A percentile compares a stretch with the other conserved stretches of the same genome.
Evolutionary conservation across 64 coral and sea anemone species (phyloP).

Genomic region (Porites lutea): DNA sequence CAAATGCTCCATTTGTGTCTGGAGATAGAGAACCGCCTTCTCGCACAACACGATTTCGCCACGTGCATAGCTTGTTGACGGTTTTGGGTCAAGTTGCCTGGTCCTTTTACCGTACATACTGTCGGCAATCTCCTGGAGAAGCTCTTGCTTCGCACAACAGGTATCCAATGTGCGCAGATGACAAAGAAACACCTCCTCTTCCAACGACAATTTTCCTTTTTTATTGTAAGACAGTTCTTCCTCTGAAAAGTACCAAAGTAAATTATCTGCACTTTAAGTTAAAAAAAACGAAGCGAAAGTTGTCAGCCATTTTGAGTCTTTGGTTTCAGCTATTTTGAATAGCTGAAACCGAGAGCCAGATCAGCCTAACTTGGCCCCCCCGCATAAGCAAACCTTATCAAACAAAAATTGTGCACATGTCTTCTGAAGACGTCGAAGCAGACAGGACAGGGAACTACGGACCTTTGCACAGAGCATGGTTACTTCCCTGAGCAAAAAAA

Average conservation of each 20-base stretch:
- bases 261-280: too few relatives aligned
- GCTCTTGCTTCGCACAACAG: neutral
- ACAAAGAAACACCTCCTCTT: neutral
- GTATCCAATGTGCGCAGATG: neutral
- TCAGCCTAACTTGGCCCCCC: too few relatives aligned
- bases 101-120: neutral
- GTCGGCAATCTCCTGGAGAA: neutral
- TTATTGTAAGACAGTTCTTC: neutral
- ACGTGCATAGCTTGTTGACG: neutral
- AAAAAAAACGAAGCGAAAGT: neutral
- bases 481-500: too few relatives aligned
- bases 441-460: too few relatives aligned
- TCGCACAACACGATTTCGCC: conserved; percentile 4
- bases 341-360: too few relatives aligned
- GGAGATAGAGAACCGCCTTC: conserved; percentile 30
- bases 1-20: conserved; percentile 37
- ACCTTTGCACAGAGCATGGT: too few relatives aligned
- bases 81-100: neutral
- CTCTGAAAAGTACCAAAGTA: too few relatives aligned
- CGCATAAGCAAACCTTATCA: too few relatives aligned
- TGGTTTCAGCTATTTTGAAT: conserved; percentile 6
- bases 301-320: neutral
- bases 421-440: too few relatives aligned
- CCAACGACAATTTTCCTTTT: neutral
- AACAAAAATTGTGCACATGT: too few relatives aligned